Evolutionary conservation across 2,797 vertebrate species (phyloP), one percentile per base, ranked within the genome.

Genomic region (Sebastes melanostomus): DNA sequence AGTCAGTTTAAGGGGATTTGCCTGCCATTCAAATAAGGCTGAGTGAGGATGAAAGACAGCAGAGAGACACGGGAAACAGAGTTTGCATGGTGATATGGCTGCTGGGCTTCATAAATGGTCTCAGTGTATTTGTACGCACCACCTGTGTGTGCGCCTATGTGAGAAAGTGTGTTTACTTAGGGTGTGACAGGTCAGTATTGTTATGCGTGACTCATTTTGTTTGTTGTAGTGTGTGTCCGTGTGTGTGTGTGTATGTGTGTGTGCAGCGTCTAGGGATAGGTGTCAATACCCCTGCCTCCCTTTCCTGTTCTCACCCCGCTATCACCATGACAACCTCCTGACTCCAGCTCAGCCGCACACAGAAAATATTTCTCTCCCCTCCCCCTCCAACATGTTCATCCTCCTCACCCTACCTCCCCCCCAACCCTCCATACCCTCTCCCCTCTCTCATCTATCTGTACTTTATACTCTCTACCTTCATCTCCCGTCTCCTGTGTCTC

Each of bases 251-350:
- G 30, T 30, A 18, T 38, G 0, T 24, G 52, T 68, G 22, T 68
- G 71, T 73, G 81, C 29, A 38, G 58, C 27, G 65, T 76, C 70
- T 79, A 5, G 13, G 58, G 55, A 58, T 75, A 93, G 86, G 90
- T 94, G 94, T 95, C 90, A 90, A 91, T 87, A 91, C 82, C 77
- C 82, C 75, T 82, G 55, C 78, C 77, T 88, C 87, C 84, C 82
- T 75, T 89, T 85, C 77, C 84, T 77, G 86, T 90, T 87, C 91
- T 91, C 93, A 90, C 87, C 86, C 90, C 34, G 63, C 90, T 78
- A 93, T 96, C 94, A 93, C 96, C 95, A 96, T 96, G 95, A 95
- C 95, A 96, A 96, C 96, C 92, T 93, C 89, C 89, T 91, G 93
- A 96, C 94, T 95, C 94, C 83, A 86, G 88, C 90, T 89, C 89